Evolutionary conservation across 2,113 vertebrate genomes (phyloP), one percentile per base, ranked within the genome.

Genomic region (Falco punctatus): DNA sequence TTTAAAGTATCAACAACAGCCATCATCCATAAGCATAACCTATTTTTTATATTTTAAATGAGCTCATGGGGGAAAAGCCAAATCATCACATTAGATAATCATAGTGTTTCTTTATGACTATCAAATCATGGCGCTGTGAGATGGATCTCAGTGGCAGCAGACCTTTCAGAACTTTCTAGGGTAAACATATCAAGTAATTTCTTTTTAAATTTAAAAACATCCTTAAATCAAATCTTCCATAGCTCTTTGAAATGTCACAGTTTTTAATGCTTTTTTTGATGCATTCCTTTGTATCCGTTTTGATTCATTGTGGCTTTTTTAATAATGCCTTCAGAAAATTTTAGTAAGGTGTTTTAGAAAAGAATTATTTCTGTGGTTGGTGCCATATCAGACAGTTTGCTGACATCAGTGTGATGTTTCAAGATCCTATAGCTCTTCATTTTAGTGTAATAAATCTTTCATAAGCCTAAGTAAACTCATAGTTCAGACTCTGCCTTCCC

Each of bases 311-410:
- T 15, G 67, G 28, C 3, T 9, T 30, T 48, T 72, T 46, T 8
- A 38, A 5, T 30, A 30, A 55, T 13, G 35, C 42, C 4, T 28
- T 66, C 20, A 21, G 26, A 7, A 1, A 0, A 2, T 51, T 30
- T 74, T 46, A 1, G 23, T 66, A 57, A 75, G 11, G 15, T 64
- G 52, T 48, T 71, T 67, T 14, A 64, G 57, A 26, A 38, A 49
- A 62, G 55, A 11, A 5, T 7, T 59, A 2, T 61, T 69, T 22
- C 26, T 75, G 5, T 69, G 27, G 14, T 22, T 65, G 12, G 4
- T 90, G 38, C 12, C 17, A 3, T 42, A 61, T 75, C 11, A 32
- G 48, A 22, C 27, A 82, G 14, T 23, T 82, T 33, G 8, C 15
- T 18, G 35, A 69, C 30, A 30, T 72, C 30, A 49, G 9, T 67